Evolutionary conservation across 30 jellyfish, hydroid and myxozoan species (phyloP).

Genomic region (Cassiopea andromeda): DNA sequence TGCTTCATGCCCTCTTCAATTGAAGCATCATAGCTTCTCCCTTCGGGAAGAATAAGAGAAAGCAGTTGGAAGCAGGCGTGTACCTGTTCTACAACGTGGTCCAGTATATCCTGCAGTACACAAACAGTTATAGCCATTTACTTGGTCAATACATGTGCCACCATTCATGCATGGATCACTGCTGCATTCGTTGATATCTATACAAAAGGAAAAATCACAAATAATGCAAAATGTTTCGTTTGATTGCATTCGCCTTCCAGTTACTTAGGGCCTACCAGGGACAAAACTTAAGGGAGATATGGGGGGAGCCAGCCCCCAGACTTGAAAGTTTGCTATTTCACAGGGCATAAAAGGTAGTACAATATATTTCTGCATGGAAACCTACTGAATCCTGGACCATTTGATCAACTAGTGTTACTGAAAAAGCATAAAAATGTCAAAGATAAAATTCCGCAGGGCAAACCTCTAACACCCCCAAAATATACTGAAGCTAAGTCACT

Average conservation of each 20-base stretch:
- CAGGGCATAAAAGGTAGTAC: too few species aligned
- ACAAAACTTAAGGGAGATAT: too few species aligned
- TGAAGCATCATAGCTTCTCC: neutral
- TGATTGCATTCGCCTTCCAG: neutral
- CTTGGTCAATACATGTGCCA: neutral
- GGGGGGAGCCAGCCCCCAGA: too few species aligned
- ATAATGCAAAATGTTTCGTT: neutral
- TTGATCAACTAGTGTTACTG: neutral
- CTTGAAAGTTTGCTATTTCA: too few species aligned
- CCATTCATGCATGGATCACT: neutral
- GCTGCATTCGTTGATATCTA: neutral
- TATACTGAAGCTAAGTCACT: too few species aligned
- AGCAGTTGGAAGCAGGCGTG: neutral
- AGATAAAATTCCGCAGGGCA: too few species aligned
- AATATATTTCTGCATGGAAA: too few species aligned
- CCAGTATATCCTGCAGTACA: neutral
- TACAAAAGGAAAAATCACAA: neutral
- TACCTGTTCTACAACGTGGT: neutral
- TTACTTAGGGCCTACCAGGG: too few species aligned
- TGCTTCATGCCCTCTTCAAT: neutral
- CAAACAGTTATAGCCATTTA: neutral
- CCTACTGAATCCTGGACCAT: too few species aligned
- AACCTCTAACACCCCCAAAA: too few species aligned
- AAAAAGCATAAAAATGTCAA: too few species aligned
- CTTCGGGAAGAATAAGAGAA: neutral